A percentile compares a stretch with the other conserved stretches of the same genome.
phyloP scores from a whole-genome alignment of 35 echinoderm and acorn worm genomes.

The Ophioderma brevispina region DNA sequence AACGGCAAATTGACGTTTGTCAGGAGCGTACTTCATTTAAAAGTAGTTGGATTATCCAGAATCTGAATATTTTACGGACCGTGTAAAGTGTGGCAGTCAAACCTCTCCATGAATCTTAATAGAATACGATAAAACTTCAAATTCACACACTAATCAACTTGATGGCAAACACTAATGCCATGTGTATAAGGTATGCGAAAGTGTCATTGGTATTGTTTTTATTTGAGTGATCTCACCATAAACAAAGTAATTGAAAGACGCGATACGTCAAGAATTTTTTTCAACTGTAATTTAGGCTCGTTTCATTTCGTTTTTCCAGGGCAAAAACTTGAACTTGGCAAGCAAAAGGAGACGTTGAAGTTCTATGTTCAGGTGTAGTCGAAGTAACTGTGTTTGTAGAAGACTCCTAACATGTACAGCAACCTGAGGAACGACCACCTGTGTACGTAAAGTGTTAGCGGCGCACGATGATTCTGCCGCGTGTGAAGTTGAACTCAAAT shows the following conservation, averaged over 20 bases:
- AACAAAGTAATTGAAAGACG: too few relatives aligned
- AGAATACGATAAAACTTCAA: too few relatives aligned
- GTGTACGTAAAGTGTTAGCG: neutral
- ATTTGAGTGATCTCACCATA: too few relatives aligned
- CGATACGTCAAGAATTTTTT: too few relatives aligned
- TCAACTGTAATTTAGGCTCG: too few relatives aligned
- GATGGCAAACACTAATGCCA: too few relatives aligned
- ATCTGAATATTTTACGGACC: too few relatives aligned
- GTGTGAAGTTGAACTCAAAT: neutral
- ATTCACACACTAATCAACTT: too few relatives aligned
- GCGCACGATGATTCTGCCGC: neutral
- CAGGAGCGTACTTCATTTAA: neutral
- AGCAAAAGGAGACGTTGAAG: neutral
- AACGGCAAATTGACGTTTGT: neutral
- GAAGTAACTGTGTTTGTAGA: neutral
- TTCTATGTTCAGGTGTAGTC: neutral
- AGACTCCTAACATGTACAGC: neutral
- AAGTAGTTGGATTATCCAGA: neutral
- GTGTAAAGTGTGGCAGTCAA: too few relatives aligned
- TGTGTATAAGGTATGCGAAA: too few relatives aligned
- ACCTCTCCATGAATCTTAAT: too few relatives aligned
- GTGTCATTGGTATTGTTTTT: too few relatives aligned
- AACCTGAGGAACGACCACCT: neutral
- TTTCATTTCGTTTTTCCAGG: neutral
- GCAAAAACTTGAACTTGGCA: neutral